A percentile compares a stretch with the other conserved stretches of the same genome.
These are phyloP conservation scores for Leptopilina clavipes DNA, from an alignment of 1,140 invertebrate species.

Conservation along the genomic window DNA sequence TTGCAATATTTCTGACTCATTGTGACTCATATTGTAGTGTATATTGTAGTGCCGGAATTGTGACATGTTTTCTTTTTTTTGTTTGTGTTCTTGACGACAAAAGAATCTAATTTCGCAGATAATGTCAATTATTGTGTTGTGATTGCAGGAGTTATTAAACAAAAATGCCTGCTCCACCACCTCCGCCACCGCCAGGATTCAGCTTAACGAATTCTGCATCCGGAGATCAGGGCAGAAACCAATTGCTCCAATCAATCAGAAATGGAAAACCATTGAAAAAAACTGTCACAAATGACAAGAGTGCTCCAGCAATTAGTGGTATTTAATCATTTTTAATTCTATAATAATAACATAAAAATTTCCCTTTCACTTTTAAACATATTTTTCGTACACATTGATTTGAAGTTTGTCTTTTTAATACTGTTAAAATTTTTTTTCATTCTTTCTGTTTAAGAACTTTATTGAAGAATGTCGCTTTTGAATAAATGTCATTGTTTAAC, in stretches of 20 bases:
- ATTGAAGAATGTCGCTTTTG: too few species aligned
- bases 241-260: constrained; percentile 87
- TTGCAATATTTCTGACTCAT: constrained; percentile 15
- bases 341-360: neutral
- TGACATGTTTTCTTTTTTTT: neutral
- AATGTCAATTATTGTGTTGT: neutral
- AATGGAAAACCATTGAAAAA: constrained; percentile 89
- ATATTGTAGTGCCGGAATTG: constrained; percentile 1
- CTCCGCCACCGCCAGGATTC: constrained; percentile 75
- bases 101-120: neutral
- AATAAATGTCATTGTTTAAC: neutral
- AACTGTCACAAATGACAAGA: constrained; percentile 91
- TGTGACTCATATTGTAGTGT: constrained; percentile 4
- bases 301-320: constrained; percentile 85
- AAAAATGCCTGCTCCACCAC: constrained; percentile 79
- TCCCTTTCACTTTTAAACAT: neutral
- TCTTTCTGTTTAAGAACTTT: too few species aligned
- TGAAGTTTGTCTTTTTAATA: too few species aligned
- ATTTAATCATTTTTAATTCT: constrained; percentile 38
- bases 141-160: constrained; percentile 27
- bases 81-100: neutral
- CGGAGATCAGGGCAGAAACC: constrained; percentile 78
- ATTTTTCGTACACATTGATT: too few species aligned
- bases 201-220: constrained; percentile 68
- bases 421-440: too few species aligned